Conservation (phyloP, 2,797 vertebrate genomes). For the Poliocrania exsul region DNA sequence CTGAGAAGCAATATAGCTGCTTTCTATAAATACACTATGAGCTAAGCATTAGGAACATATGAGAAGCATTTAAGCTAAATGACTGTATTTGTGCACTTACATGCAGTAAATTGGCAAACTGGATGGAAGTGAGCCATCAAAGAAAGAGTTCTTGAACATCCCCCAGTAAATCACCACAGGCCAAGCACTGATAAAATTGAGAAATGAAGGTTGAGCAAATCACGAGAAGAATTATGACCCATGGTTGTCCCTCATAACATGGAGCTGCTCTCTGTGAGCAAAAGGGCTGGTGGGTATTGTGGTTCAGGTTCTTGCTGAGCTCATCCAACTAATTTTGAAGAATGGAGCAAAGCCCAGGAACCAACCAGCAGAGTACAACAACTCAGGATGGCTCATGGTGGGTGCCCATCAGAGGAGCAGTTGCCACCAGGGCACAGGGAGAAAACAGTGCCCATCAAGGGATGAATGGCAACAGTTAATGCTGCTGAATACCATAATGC, state of each 20-base stretch:
- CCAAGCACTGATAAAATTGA: neutral
- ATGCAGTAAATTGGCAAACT: neutral
- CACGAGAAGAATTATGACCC: neutral
- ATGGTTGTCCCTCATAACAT: fast-evolving
- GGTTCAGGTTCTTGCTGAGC: neutral
- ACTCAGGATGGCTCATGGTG: neutral
- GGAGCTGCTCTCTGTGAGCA: neutral
- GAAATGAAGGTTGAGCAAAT: neutral
- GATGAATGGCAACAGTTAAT: fast-evolving
- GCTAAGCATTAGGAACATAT: neutral
- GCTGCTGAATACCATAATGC: neutral
- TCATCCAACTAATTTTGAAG: neutral
- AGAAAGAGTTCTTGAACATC: neutral
- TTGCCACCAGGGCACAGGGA: fast-evolving
- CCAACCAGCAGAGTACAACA: fast-evolving
- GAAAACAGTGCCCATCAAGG: fast-evolving
- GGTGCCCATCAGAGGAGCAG: neutral
- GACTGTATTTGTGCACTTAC: neutral
- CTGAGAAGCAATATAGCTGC: neutral
- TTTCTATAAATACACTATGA: slow-evolving; percentile 8
- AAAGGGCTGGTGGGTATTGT: fast-evolving
- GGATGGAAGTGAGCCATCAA: neutral
- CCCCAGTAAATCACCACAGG: neutral
- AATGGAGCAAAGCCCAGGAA: neutral
- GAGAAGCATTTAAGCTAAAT: slow-evolving; percentile 2